A percentile compares a stretch with the other conserved stretches of the same genome.
These are phyloP conservation scores for Leptodactylus fuscus DNA, from an alignment of 2,113 vertebrate species.

Conservation along the genomic window DNA sequence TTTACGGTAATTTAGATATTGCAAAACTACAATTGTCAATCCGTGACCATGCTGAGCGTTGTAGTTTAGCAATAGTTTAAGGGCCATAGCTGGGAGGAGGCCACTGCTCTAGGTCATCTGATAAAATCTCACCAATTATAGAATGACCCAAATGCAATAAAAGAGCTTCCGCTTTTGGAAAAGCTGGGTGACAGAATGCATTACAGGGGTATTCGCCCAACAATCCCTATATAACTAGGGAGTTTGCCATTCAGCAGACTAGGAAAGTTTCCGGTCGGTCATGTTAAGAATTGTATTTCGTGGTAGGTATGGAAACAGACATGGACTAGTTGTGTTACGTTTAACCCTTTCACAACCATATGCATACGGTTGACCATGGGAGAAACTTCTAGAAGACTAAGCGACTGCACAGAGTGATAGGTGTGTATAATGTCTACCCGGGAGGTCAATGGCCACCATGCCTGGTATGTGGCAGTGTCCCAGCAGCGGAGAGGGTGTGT, in stretches of 20 bases:
- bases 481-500: background rate
- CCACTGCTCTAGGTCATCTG: too few relatives aligned
- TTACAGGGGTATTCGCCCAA: background rate
- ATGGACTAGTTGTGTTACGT: background rate
- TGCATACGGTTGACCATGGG: background rate
- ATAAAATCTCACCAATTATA: too few relatives aligned
- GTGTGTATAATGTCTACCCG: background rate
- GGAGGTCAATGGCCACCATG: background rate
- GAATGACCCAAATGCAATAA: too few relatives aligned
- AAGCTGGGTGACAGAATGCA: background rate
- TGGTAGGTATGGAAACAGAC: too few relatives aligned
- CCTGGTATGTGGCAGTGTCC: background rate
- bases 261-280: too few relatives aligned
- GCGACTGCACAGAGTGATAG: too few relatives aligned
- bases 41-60: too few relatives aligned
- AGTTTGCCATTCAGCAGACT: background rate
- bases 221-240: background rate
- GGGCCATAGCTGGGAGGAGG: too few relatives aligned
- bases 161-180: background rate
- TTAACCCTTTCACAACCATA: background rate
- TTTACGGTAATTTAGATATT: too few relatives aligned
- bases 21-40: too few relatives aligned
- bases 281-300: too few relatives aligned
- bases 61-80: too few relatives aligned
- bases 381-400: background rate